These are phyloP conservation scores for Ophioderma brevispina DNA, from an alignment of 35 echinoderm and acorn worm species.

Conservation along the genomic window DNA sequence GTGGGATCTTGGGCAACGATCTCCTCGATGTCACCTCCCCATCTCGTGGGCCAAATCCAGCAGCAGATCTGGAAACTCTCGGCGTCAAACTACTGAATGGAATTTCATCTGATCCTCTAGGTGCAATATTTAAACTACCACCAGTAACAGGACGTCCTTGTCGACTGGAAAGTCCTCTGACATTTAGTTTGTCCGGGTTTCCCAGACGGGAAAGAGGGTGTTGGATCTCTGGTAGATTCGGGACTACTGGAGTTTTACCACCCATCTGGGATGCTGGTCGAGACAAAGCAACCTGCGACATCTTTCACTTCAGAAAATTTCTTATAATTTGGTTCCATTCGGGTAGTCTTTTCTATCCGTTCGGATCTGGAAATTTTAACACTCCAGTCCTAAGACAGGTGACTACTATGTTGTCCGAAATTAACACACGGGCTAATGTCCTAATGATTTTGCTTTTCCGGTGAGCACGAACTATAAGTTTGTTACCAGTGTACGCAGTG, in stretches of 20 bases:
- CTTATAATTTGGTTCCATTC: too few relatives aligned
- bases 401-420: too few relatives aligned
- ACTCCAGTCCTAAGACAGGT: too few relatives aligned
- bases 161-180: slow-evolving; percentile 83
- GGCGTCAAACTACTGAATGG: slow-evolving; percentile 84
- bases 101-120: slow-evolving; percentile 49
- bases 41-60: slow-evolving; percentile 42
- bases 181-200: slow-evolving; percentile 87
- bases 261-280: slow-evolving; percentile 72
- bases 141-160: slow-evolving; percentile 66
- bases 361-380: too few relatives aligned
- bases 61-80: slow-evolving; percentile 62
- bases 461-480: neutral
- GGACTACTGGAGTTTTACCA: slow-evolving; percentile 33
- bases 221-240: slow-evolving; percentile 94
- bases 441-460: neutral
- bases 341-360: too few relatives aligned
- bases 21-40: slow-evolving; percentile 11
- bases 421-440: neutral
- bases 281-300: slow-evolving; percentile 78
- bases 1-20: slow-evolving; percentile 87
- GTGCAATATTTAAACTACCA: neutral
- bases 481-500: neutral
- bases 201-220: slow-evolving; percentile 93
- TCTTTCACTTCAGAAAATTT: neutral